Base-by-base conservation (phyloP, 2,888 invertebrate genomes). In the Chymomyza fuscimana region DNA sequence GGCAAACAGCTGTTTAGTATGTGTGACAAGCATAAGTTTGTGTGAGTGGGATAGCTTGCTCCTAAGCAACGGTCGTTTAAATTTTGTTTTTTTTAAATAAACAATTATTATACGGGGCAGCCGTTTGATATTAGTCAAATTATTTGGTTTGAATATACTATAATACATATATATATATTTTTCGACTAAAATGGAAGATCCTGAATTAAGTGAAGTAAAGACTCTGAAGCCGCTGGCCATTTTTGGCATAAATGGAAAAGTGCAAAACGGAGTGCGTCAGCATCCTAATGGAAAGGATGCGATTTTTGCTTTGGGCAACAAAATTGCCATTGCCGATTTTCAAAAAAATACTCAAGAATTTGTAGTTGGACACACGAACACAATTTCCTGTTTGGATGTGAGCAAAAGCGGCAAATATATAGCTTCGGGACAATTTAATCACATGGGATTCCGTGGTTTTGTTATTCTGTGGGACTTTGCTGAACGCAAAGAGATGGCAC, bases 351-450 rank as follows among this genome's bases (percentile, higher is more conserved):
- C 94, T 82, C 97, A 97, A 92, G 91, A 92, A 69, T 97, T 97
- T 90, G 93, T 97, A 32, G 94, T 94, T 25, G 97, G 97, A 0
- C 97, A 97, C 85, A 94, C 95, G 0, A 96, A 97, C 90, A 94
- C 94, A 36, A 95, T 97, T 62, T 95, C 96, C 0, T 94, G 96
- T 2, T 92, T 97, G 25, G 95, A 95, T 62, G 91, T 97, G 12
- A 98, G 98, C 10, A 93, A 93, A 52, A 93, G 94, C 80, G 97
- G 98, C 29, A 95, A 94, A 25, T 96, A 94, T 85, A 93, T 98
- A 52, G 98, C 97, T 5, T 97, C 98, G 0, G 98, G 98, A 0
- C 97, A 98, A 92, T 94, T 96, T 52, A 98, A 96, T 89, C 96
- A 97, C 88, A 96, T 97, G 91, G 98, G 98, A 5, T 98, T 97